Conservation (phyloP, 2,888 invertebrate species). For the Acanthosoma haemorrhoidale region DNA sequence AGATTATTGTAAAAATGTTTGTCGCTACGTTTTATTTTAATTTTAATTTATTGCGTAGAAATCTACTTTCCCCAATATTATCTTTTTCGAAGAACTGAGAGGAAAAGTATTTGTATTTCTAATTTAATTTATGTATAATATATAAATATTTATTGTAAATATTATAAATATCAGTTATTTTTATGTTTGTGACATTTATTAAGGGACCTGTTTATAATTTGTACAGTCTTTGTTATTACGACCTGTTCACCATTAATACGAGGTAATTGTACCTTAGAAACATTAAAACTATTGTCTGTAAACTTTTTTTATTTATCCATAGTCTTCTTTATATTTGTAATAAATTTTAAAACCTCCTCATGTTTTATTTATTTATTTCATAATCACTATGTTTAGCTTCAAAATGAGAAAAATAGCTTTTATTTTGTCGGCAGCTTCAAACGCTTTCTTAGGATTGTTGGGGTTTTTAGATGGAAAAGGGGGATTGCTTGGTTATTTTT, state of each 20-base stretch:
- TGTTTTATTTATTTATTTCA: not conserved
- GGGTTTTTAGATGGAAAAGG: no score
- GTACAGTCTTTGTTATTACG: conserved; percentile 21
- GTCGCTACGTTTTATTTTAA: not conserved
- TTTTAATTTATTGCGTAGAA: not conserved
- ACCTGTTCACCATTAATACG: conserved; percentile 6
- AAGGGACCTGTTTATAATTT: conserved; percentile 30
- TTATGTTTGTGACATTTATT: conserved; percentile 24
- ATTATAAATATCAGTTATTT: conserved; percentile 31
- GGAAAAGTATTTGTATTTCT: not conserved
- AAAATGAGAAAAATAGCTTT: no score
- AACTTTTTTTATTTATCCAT: not conserved
- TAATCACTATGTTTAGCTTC: no score
- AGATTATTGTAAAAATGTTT: not conserved
- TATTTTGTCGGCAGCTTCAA: no score
- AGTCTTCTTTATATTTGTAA: not conserved
- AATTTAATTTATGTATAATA: conserved; percentile 14
- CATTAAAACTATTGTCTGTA: not conserved
- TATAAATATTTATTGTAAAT: conserved; percentile 31
- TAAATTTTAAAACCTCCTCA: not conserved
- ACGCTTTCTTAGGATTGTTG: no score
- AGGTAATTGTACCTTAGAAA: not conserved
- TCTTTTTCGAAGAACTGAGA: not conserved
- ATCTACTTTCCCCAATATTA: not conserved
- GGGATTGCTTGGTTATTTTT: no score